A percentile compares a stretch with the other conserved stretches of the same genome.
These are phyloP conservation scores for Brachynemurus nebulosus DNA, from an alignment of 2,888 invertebrate species.

Conservation along the genomic window DNA sequence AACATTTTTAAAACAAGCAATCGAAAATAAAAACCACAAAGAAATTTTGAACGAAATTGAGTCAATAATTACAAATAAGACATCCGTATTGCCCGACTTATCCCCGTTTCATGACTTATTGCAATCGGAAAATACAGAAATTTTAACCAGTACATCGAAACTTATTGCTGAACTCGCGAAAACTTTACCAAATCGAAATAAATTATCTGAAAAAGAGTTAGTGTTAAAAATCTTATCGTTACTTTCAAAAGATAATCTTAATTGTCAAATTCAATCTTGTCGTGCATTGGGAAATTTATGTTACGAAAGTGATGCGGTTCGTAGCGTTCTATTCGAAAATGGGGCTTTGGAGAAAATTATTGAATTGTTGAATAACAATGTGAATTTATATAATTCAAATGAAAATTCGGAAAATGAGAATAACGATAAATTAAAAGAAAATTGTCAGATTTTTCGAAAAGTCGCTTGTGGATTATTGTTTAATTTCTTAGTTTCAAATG, in stretches of 20 bases:
- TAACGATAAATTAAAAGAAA: constrained; percentile 3
- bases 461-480: constrained; percentile 62
- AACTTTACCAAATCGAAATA: constrained; percentile 57
- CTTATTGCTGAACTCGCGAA: constrained; percentile 72
- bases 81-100: constrained; percentile 35
- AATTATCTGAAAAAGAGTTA: constrained; percentile 47
- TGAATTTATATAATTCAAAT: not conserved
- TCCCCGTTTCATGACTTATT: constrained; percentile 34
- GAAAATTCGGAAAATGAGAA: not conserved
- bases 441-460: constrained; percentile 37
- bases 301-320: constrained; percentile 66
- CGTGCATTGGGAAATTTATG: constrained; percentile 80
- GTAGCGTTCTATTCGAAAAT: constrained; percentile 35
- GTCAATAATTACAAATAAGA: constrained; percentile 29
- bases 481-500: constrained; percentile 65
- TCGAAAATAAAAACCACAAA: constrained; percentile 7
- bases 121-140: constrained; percentile 33
- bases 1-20: constrained; percentile 3
- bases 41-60: constrained; percentile 4
- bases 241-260: constrained; percentile 39
- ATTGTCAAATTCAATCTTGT: constrained; percentile 51
- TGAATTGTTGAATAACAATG: constrained; percentile 21
- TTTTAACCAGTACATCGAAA: constrained; percentile 46
- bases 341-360: constrained; percentile 25
- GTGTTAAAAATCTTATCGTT: constrained; percentile 43